Evolutionary conservation across 2,113 vertebrate species (phyloP).

Genomic region (Tenebrosternarchus preto): DNA sequence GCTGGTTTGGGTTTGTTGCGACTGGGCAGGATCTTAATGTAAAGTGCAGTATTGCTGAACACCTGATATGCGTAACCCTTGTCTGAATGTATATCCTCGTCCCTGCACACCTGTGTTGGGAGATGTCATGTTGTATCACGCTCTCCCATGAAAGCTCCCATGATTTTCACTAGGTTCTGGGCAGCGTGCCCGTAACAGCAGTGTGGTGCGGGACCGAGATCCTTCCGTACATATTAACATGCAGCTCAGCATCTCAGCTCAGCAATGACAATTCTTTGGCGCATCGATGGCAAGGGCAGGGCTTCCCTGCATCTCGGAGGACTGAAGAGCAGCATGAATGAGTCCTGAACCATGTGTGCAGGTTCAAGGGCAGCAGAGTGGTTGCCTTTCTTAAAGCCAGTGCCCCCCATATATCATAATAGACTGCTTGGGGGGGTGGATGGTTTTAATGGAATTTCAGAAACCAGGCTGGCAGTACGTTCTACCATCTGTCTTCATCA

Average conservation of each 20-base stretch:
- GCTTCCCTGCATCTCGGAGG: conserved; percentile 26
- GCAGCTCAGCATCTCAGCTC: neutral
- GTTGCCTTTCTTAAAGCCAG: conserved; percentile 45
- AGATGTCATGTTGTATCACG: neutral
- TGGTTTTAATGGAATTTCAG: conserved; percentile 55
- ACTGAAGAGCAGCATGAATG: conserved; percentile 23
- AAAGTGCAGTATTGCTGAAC: conserved; percentile 18
- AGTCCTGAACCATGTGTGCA: conserved; percentile 15
- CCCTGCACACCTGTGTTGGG: neutral
- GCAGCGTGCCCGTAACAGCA: neutral
- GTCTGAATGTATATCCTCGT: conserved; percentile 15
- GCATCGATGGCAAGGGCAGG: conserved; percentile 19
- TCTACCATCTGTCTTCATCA: conserved; percentile 61
- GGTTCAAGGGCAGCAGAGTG: conserved; percentile 49
- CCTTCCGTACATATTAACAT: conserved; percentile 20
- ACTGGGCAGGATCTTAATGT: neutral
- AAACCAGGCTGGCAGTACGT: conserved; percentile 37
- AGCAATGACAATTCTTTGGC: conserved; percentile 27
- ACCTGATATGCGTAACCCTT: neutral
- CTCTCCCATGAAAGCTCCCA: neutral
- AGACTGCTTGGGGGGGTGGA: conserved; percentile 37
- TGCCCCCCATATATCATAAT: conserved; percentile 52
- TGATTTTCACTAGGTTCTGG: neutral
- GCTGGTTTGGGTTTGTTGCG: too few species aligned
- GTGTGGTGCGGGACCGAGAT: neutral